Evolutionary conservation across 2,888 invertebrate genomes (phyloP).

Genomic region (Drosophila lacicola): DNA sequence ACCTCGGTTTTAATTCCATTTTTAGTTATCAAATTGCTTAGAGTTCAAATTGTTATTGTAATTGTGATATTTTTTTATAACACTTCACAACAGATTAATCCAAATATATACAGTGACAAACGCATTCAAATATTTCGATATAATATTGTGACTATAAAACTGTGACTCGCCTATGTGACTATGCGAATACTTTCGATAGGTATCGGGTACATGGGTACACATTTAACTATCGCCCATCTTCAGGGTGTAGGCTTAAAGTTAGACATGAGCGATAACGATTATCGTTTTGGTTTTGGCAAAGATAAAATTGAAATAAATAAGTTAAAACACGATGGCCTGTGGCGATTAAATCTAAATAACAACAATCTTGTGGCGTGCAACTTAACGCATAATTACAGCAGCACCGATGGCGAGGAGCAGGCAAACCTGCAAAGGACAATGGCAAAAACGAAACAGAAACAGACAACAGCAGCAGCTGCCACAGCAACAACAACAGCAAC

Average conservation of each 20-base stretch:
- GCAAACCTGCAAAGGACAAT: constrained; percentile 51
- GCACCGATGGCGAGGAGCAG: constrained; percentile 57
- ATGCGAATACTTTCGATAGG: not conserved
- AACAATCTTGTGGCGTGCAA: constrained; percentile 61
- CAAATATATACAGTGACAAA: not conserved
- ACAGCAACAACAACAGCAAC: constrained; percentile 19
- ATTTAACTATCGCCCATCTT: constrained; percentile 24
- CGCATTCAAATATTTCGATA: not conserved
- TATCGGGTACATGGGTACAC: constrained; percentile 12
- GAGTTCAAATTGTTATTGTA: not conserved
- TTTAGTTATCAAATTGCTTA: not conserved
- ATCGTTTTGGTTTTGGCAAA: constrained; percentile 57
- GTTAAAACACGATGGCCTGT: constrained; percentile 62
- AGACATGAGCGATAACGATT: constrained; percentile 63
- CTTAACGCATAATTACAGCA: constrained; percentile 40
- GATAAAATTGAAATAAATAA: constrained; percentile 68
- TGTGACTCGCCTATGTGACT: constrained; percentile 4
- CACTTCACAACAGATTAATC: not conserved
- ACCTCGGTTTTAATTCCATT: not conserved
- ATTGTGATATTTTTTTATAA: not conserved
- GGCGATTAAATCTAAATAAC: constrained; percentile 67
- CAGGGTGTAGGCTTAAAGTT: constrained; percentile 52
- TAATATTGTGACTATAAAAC: constrained; percentile 2
- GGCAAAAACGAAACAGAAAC: constrained; percentile 69
- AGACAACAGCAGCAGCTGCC: constrained; percentile 56